Base-by-base conservation (phyloP, 2,888 invertebrate genomes). In the Pandemis corylana region DNA sequence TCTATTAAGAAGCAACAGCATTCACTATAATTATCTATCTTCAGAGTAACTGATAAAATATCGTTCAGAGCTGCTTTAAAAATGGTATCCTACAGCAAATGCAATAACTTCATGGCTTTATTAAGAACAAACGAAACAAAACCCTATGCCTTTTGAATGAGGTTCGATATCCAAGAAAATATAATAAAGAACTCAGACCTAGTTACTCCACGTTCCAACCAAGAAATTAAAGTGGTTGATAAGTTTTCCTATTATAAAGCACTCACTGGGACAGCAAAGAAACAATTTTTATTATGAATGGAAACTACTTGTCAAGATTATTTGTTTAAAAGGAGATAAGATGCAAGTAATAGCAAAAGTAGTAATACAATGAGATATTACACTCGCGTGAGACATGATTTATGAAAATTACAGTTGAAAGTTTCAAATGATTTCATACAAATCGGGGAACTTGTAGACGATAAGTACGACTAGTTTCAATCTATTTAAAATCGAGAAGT, bases 241-340 rank as follows among this genome's bases (percentile, higher is more conserved):
- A 65, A 65, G 65, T 49, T 49, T 61, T 49, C 65, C 36, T 65
- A 49, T 65, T 65, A 65, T 28, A 65, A 65, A 28, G 64, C 49
- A 49, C n/a, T 65, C 49, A 6, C 28, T 65, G 7, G 49, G 49
- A 49, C 10, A 15, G 36, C 36, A n/a, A 28, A 61, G 41, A 7
- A 41, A 41, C 5, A 5, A 61, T 36, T 61, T 59, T 61, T 36
- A 28, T 13, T 61, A 13, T 13, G 12, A 61, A 61, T 13, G 20
- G 20, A 9, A 20, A 20, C 56, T 56, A 20, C 53, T 56, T 56
- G 9, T 20, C 56, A 20, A 56, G 56, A 56, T 56, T 56, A 9
- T 56, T 56, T 56, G 20, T 56, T 20, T 20, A 7, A 12, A 44
- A 44, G 5, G 44, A 44, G 9, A 0, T 44, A 44, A 44, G 7